Evolutionary conservation across 2,113 vertebrate species (phyloP).

Genomic region (Oreochromis tanganicae): DNA sequence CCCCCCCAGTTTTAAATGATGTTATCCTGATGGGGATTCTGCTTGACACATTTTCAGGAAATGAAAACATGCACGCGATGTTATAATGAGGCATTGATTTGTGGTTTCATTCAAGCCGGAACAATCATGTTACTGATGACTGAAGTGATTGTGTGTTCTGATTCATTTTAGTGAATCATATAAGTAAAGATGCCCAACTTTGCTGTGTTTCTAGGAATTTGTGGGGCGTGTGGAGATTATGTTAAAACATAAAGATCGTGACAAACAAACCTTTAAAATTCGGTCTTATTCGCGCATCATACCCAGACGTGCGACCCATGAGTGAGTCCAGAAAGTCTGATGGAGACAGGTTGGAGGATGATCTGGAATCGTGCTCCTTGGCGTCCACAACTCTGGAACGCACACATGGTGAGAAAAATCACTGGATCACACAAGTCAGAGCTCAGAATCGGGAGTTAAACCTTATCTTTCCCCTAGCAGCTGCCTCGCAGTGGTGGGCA

Average conservation of each 20-base stretch:
- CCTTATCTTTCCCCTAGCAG: conserved; percentile 29
- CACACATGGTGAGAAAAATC: not conserved
- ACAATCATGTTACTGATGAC: conserved; percentile 6
- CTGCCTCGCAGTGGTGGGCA: conserved; percentile 9
- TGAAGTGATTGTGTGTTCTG: conserved; percentile 23
- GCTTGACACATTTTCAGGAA: not conserved
- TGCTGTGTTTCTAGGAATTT: not conserved
- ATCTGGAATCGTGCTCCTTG: conserved; percentile 93
- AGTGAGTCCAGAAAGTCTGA: conserved; percentile 99
- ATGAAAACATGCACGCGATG: not conserved
- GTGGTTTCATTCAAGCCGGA: not conserved
- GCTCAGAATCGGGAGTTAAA: conserved; percentile 45
- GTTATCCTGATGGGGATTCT: not conserved
- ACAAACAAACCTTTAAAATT: conserved; percentile 94
- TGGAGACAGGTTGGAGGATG: conserved; percentile 89
- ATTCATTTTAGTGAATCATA: not conserved
- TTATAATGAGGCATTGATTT: not conserved
- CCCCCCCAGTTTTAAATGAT: not conserved
- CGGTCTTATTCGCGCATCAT: conserved; percentile 96
- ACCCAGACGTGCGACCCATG: conserved; percentile 97
- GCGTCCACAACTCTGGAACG: conserved; percentile 80
- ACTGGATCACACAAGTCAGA: not conserved
- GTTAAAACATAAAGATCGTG: not conserved
- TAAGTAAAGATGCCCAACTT: not conserved
- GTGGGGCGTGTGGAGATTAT: not conserved